A percentile compares a stretch with the other conserved stretches of the same genome.
Conservation (phyloP, 1,140 invertebrate species). For the Idris sp. region DNA sequence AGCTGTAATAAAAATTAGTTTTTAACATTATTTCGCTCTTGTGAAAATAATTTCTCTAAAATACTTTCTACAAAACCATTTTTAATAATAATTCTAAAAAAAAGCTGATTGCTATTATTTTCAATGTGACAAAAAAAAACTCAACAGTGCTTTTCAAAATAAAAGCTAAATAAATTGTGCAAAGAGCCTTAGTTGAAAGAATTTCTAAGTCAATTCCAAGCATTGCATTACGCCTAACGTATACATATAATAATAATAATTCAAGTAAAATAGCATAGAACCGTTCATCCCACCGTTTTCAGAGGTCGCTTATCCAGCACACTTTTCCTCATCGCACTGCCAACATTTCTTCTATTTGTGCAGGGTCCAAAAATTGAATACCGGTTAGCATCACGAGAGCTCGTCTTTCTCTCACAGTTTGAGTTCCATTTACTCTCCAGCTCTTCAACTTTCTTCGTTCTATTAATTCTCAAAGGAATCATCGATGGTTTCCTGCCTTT, state of each 20-base stretch:
- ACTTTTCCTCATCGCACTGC: conserved; percentile 7
- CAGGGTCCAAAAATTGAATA: conserved; percentile 76
- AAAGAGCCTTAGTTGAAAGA: too few relatives aligned
- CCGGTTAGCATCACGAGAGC: conserved; percentile 57
- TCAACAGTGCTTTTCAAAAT: too few relatives aligned
- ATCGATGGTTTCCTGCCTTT: conserved; percentile 65
- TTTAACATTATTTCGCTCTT: neutral
- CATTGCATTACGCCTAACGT: conserved; percentile 2
- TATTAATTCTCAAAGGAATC: conserved; percentile 65
- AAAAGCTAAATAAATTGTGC: too few relatives aligned
- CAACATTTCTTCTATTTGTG: conserved; percentile 68
- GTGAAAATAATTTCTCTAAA: neutral
- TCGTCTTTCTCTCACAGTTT: conserved; percentile 60
- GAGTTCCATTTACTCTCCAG: conserved; percentile 57
- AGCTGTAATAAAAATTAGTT: conserved; percentile 30
- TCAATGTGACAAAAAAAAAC: too few relatives aligned
- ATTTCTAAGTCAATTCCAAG: neutral
- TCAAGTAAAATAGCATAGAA: conserved; percentile 45
- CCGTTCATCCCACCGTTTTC: conserved; percentile 62
- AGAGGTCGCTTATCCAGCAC: conserved; percentile 40
- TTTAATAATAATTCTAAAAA: too few relatives aligned
- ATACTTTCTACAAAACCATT: too few relatives aligned
- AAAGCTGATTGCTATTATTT: too few relatives aligned
- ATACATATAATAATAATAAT: conserved; percentile 28
- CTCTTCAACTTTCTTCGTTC: conserved; percentile 52